Base-by-base conservation (phyloP, 2,888 invertebrate species). In the Pyrrhia umbra region DNA sequence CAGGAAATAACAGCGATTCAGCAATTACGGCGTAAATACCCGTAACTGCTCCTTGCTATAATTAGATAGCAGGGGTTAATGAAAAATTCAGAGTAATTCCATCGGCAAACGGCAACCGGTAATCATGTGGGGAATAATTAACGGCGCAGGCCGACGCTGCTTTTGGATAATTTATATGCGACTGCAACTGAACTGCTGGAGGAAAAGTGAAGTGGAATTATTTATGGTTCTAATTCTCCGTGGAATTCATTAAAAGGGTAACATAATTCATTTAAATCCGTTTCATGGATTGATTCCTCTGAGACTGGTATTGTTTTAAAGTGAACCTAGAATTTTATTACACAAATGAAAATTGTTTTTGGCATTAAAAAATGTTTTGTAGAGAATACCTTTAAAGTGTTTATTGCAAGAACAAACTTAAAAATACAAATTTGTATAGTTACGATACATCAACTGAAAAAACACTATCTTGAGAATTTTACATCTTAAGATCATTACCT, bases 81-180 rank as follows among this genome's bases (percentile, higher is more conserved):
- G 42, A 75, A 79, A 67, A 65, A 77, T 79, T 79, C 75, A 77
- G 37, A n/a, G 16, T 75, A 79, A 77, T 77, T 61, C 61, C 66
- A 77, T 71, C 47, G 69, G 73, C 52, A 56, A 73, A 78, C 64
- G 60, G 71, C 52, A 39, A 46, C 43, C 40, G 52, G 74, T 70
- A 79, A 76, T 66, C 77, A 74, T 51, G 68, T 67, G 50, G 42
- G 64, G 64, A 77, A 79, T 78, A 70, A 79, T 68, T 77, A 79
- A 77, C 45, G n/a, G 23, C 9, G 9, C 34, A 34, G 47, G 34
- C 42, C 45, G 39, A 45, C 18, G n/a, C 45, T 60, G 34, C 37
- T 42, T 27, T 55, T 63, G 42, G 42, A 23, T 55, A 56, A 54
- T 68, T 76, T 58, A 61, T 58, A 43, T 34, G 18, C 43, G 15